Conservation (phyloP, 2,797 vertebrate genomes). For the Galaxias olidus region DNA sequence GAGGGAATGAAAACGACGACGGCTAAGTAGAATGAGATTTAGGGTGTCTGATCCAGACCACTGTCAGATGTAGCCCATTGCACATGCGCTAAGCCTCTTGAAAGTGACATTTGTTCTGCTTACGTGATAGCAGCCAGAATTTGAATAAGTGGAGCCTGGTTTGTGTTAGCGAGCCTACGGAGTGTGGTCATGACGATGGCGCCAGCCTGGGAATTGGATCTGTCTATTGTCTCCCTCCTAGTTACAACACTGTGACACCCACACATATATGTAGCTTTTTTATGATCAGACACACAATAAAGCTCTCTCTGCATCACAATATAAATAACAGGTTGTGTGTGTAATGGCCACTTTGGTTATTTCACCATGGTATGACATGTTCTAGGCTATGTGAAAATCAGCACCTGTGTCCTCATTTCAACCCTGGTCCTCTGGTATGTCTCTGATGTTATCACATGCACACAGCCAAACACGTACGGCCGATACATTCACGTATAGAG, state of each 20-base stretch:
- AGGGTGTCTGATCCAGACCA: conserved; percentile 22
- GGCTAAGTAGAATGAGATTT: conserved; percentile 40
- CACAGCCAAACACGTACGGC: too few species aligned
- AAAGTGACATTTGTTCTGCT: too few species aligned
- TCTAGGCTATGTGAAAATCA: conserved; percentile 9
- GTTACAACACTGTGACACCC: conserved; percentile 11
- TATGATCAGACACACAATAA: neutral
- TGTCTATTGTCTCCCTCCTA: conserved; percentile 14
- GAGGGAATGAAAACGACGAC: conserved; percentile 40
- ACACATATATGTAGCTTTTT: neutral
- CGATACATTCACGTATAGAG: neutral
- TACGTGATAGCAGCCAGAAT: too few species aligned
- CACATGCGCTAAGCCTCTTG: conserved; percentile 34
- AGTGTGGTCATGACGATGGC: conserved; percentile 1
- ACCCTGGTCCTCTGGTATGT: conserved; percentile 18
- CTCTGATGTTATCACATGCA: conserved; percentile 31
- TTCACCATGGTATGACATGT: conserved; percentile 6
- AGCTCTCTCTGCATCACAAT: neutral
- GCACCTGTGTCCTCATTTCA: conserved; percentile 38
- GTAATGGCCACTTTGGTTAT: conserved; percentile 10
- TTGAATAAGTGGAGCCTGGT: too few species aligned
- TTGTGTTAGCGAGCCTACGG: too few species aligned
- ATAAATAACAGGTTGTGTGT: conserved; percentile 8
- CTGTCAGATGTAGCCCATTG: conserved; percentile 36
- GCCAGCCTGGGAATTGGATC: neutral